Evolutionary conservation across 2,113 vertebrate species (phyloP).

Genomic region (Microcebus murinus): DNA sequence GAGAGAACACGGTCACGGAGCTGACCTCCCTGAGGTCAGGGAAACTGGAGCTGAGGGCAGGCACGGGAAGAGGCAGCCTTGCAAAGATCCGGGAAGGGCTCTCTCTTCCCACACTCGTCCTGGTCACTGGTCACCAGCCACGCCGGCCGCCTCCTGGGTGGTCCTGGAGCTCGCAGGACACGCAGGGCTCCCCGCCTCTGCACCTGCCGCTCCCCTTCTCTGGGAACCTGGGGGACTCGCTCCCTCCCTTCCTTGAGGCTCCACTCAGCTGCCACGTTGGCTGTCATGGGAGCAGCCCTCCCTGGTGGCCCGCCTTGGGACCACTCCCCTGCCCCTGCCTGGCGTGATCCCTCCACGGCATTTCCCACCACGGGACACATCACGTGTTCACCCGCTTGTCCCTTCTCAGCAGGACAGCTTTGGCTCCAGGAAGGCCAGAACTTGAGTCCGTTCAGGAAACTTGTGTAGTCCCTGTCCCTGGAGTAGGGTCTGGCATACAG

Average conservation of each 20-base stretch:
- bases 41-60: not conserved
- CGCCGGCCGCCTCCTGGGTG: accelerated
- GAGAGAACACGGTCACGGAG: accelerated
- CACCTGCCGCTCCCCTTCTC: not conserved
- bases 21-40: not conserved
- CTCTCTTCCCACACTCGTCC: not conserved
- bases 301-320: not conserved
- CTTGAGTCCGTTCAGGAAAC: not conserved
- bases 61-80: too few species aligned
- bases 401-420: not conserved
- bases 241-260: not conserved
- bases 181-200: not conserved
- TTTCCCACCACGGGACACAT: not conserved
- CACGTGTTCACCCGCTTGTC: too few species aligned
- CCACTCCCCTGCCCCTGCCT: accelerated
- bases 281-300: not conserved
- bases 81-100: not conserved
- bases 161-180: too few species aligned
- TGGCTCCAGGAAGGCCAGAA: not conserved
- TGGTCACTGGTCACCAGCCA: not conserved
- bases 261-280: not conserved
- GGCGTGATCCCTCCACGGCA: accelerated
- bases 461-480: not conserved
- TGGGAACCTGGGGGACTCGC: not conserved
- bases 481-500: too few species aligned